Evolutionary conservation across 2,888 invertebrate species (phyloP).

Genomic region (Mesorhabditis sp.): DNA sequence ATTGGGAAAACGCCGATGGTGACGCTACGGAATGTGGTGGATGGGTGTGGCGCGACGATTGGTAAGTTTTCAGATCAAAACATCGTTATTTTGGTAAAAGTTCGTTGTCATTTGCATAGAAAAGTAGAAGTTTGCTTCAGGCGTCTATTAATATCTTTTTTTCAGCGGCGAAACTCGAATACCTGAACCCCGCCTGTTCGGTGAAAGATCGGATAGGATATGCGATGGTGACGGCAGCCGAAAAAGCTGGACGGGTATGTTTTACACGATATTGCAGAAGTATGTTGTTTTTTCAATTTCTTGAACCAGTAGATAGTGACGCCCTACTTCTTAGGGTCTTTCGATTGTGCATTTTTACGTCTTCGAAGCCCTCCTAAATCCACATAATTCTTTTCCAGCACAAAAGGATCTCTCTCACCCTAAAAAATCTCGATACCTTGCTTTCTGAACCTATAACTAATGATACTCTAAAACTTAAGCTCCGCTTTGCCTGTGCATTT

Average conservation of each 20-base stretch:
- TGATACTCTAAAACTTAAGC: no score
- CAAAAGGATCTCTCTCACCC: no score
- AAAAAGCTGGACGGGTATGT: slow-evolving; percentile 41
- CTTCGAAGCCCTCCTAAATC: no score
- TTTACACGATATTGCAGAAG: no score
- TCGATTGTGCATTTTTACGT: no score
- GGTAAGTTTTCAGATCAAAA: slow-evolving; percentile 26
- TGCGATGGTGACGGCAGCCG: slow-evolving; percentile 55
- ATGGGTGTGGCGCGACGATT: slow-evolving; percentile 40
- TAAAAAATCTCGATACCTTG: no score
- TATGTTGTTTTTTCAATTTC: no score
- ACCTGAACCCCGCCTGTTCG: slow-evolving; percentile 53
- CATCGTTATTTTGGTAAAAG: neutral
- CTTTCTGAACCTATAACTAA: no score
- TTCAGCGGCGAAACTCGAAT: slow-evolving; percentile 55
- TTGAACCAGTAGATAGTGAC: no score
- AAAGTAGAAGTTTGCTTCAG: neutral
- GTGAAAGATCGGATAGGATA: slow-evolving; percentile 57
- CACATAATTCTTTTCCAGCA: no score
- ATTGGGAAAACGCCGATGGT: slow-evolving; percentile 57
- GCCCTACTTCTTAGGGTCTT: no score
- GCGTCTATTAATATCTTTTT: slow-evolving; percentile 7
- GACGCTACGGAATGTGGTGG: slow-evolving; percentile 42
- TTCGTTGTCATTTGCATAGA: neutral
- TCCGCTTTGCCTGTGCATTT: no score